Evolutionary conservation across 2,888 invertebrate genomes (phyloP), one percentile per base, ranked within the genome.

Genomic region (Arrhopalites spinosus): DNA sequence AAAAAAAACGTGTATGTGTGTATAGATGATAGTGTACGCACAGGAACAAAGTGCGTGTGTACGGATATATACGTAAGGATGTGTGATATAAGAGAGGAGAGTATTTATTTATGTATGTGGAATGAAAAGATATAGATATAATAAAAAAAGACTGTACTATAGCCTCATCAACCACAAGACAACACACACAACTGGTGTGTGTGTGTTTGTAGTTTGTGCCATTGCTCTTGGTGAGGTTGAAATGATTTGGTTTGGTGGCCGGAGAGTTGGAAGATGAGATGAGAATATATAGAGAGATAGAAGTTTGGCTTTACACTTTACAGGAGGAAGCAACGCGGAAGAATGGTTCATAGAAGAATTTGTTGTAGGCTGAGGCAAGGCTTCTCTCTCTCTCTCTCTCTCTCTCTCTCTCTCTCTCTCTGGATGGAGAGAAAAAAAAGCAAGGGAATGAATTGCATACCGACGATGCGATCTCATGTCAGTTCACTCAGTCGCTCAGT

Each of bases 371-470:
- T n/a, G n/a, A 59, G 23, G 59, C 25, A 27, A 25, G 13, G 25
- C 1, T 13, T 45, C 61, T 20, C 23, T 3, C 27, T 61, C 27
- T 27, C 13, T 61, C 23, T 61, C 59, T 17, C 20, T 11, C 20
- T 59, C 59, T 59, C 20, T 11, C 20, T 8, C 20, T 15, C 20
- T 59, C 13, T 11, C 20, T 20, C 20, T 59, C 20, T 15, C 59
- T 17, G 20, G n/a, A 43, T 25, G 20, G n/a, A 27, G 27, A 29
- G 59, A 17, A 36, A 61, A 59, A 36, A 45, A 1, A 61, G 71
- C 7, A 53, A 68, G 67, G 30, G 53, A 75, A 75, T 75, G 75
- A 75, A 75, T 75, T 70, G 64, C 69, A 75, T 75, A 69, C 69
- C 69, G n/a, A 69, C 29, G 36, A 64, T 43, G 27, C 13, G 25